Evolutionary conservation across 2,888 invertebrate species (phyloP), one percentile per base, ranked within the genome.

Genomic region (Metopia argyrocephala): DNA sequence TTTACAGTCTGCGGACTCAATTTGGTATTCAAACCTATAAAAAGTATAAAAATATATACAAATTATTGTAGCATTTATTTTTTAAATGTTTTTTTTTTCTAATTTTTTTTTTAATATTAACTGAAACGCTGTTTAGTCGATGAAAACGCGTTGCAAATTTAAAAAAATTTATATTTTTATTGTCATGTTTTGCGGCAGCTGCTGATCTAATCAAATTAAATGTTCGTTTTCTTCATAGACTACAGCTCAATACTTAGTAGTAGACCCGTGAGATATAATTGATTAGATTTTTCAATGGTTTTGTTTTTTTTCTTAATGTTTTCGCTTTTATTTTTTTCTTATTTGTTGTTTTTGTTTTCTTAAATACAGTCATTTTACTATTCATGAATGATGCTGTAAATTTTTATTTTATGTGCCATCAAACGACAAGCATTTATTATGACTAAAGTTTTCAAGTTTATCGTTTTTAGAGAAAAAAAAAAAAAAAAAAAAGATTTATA

Each of bases 371-470:
- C 46, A 76, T 70, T 69, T 62, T 25, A 4, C 31, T 28, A 21
- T 54, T 25, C n/a, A 15, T 5, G 18, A 25, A 54, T 18, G 25
- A 27, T 25, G 0, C 20, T 4, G 5, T 73, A 20, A 27, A 18
- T 31, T 28, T 28, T 57, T 45, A 64, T 21, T 54, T 5, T 61
- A 20, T 38, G 38, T 15, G 38, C 38, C 38, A 38, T 9, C 15
- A 38, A 74, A 45, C 20, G 64, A 12, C 18, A 75, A 38, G 68
- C 62, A 48, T 54, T 27, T 62, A 12, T 46, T 23, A 73, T 78
- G 78, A 78, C 78, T 71, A 78, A 66, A 38, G n/a, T 66, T 73
- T 38, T 78, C 71, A 73, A 78, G 78, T 78, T 73, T 78, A 78
- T 78, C 78, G 59, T 66, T 66, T 66, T 20, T 1, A 18, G 48